phyloP scores from a whole-genome alignment of 37 sponge, comb jelly and placozoan species.

The Eunapius fragilis region DNA sequence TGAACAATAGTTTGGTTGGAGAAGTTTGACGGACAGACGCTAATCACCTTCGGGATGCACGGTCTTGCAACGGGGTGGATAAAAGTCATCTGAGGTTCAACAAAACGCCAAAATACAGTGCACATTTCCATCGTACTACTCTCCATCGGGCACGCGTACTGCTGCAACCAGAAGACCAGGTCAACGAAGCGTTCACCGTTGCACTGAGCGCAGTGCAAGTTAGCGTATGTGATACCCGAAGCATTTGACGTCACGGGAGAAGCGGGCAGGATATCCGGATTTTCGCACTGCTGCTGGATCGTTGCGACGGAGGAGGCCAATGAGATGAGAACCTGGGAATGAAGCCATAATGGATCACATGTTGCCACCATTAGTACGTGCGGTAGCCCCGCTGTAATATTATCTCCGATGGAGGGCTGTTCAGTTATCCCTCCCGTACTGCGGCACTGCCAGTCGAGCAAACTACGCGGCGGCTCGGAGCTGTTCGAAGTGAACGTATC shows the following conservation, averaged over 20 bases:
- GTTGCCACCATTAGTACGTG: not conserved
- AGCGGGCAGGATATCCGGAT: not conserved
- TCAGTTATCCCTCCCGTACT: not conserved
- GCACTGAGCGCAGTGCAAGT: slow-evolving; percentile 55
- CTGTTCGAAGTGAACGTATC: not conserved
- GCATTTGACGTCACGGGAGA: slow-evolving; percentile 31
- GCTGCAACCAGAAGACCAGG: not conserved
- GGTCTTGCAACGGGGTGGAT: not conserved
- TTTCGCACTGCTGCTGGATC: not conserved
- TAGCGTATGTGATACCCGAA: slow-evolving; percentile 49
- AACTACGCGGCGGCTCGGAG: not conserved
- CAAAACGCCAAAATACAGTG: not conserved
- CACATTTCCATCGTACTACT: not conserved
- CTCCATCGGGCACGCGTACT: not conserved
- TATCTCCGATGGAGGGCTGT: not conserved
- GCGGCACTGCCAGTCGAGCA: not conserved
- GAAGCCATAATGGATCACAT: not conserved
- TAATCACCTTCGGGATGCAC: not conserved
- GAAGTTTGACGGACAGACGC: not conserved
- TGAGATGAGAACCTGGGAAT: not conserved
- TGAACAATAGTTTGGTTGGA: not conserved
- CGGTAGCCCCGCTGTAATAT: not conserved
- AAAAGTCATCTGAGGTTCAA: not conserved
- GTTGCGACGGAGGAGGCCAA: not conserved
- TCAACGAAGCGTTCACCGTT: not conserved